Base-by-base conservation (phyloP, 2,113 vertebrate genomes). In the Eulacestoma nigropectus region DNA sequence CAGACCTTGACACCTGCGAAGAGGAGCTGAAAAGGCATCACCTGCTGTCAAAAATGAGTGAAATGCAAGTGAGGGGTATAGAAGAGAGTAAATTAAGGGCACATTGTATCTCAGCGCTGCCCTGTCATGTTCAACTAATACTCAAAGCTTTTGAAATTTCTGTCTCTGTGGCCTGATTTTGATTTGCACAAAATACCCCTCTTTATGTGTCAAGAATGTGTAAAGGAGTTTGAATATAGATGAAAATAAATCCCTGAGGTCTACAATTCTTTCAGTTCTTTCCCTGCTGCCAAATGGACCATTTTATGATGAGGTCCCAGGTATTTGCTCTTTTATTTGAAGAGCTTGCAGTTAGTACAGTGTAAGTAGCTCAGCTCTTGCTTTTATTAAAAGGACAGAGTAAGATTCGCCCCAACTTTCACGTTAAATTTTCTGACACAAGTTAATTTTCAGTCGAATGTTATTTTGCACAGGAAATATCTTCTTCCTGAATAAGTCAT, bases 211-310 rank as follows among this genome's bases (percentile, higher is more conserved):
- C 85, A 87, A 83, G 67, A 82, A 59, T 16, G 47, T 0, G 2
- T 49, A 77, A 88, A 84, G 39, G 50, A 87, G 59, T 21, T 70
- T 9, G 46, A 91, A 80, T 86, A 69, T 13, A 95, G 92, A 96
- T 84, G 68, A 46, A 95, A 95, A 72, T 29, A 88, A 90, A 84
- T 72, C 93, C 81, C 95, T 12, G 35, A 88, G 79, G 92, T 81
- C 76, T 74, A 86, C 60, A 79, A 29, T 52, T n/a, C 79, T 53
- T 81, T 73, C 91, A 60, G 44, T 20, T 76, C 73, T 80, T 75
- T 68, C 55, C 15, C 52, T 49, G 76, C 37, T 94, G 85, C 79
- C 83, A 96, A 95, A 93, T 90, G 68, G 55, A 86, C 95, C 72
- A 64, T 92, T 93, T 94, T 56, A 86, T 67, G 69, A 84, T 50